phyloP scores from a whole-genome alignment of 2,888 invertebrate species.

The Coremacera marginata region DNA sequence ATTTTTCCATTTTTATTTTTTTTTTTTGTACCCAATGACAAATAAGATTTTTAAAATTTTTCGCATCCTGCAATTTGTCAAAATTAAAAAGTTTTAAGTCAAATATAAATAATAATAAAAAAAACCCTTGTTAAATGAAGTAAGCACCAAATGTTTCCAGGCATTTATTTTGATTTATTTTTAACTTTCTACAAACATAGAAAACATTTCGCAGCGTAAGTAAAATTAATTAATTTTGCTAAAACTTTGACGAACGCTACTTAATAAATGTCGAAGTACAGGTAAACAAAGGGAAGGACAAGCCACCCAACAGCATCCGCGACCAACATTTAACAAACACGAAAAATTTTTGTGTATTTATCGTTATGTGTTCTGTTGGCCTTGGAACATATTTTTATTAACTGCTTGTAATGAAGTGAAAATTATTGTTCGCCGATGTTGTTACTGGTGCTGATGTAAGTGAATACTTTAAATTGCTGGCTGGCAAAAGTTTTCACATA shows the following conservation, averaged over 20 bases:
- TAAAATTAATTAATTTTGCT: background rate
- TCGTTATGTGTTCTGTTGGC: background rate
- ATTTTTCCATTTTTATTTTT: too few species aligned
- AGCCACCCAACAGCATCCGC: background rate
- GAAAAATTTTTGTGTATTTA: background rate
- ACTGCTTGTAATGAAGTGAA: conserved; percentile 19
- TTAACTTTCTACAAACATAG: background rate
- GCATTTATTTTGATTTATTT: background rate
- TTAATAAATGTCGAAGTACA: conserved; percentile 17
- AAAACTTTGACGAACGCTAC: conserved; percentile 15
- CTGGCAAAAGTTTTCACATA: conserved; percentile 24
- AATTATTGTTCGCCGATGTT: conserved; percentile 8
- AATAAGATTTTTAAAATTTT: too few species aligned
- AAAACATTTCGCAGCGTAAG: background rate
- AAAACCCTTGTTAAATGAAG: background rate
- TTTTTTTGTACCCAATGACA: too few species aligned
- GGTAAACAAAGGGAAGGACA: background rate
- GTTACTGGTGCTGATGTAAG: conserved; percentile 2
- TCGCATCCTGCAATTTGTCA: too few species aligned
- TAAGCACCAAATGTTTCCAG: background rate
- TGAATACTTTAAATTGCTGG: conserved; percentile 16
- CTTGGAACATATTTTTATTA: conserved; percentile 13
- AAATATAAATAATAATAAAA: background rate
- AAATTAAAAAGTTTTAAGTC: too few species aligned
- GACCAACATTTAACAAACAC: background rate